Base-by-base conservation (phyloP, 2,888 invertebrate species). In the Leucophenga maculata region DNA sequence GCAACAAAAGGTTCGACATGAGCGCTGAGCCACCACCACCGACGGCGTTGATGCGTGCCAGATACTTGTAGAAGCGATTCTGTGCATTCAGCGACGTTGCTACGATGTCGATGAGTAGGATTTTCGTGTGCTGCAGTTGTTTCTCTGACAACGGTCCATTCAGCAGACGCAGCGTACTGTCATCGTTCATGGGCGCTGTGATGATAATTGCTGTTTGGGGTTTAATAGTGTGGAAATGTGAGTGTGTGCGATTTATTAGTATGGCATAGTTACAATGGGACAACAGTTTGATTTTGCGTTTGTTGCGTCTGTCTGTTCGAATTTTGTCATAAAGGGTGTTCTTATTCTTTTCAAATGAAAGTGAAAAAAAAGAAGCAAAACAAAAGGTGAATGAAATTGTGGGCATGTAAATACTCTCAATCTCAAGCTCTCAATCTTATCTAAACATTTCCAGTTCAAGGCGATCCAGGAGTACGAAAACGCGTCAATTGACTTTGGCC, bases 71-170 rank as follows among this genome's bases (percentile, higher is more conserved):
- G 78, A 89, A 87, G 67, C 82, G 80, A 79, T 86, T 86, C 72
- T 87, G 83, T 46, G 83, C 85, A 79, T 88, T 88, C 64, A 89
- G 86, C 67, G 89, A 87, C 70, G 82, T 84, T 66, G 88, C 88
- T 73, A 86, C 83, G 71, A 88, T 85, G 75, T 89, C 89, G 78
- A 89, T 88, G 71, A 89, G 80, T 60, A 89, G 74, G 4, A 89
- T 82, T 80, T 88, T 89, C 13, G 87, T 86, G 66, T 86, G 76
- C 31, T 76, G 79, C 64, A 64, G 26, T 16, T 22, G n/a, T 48
- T 18, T 20, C 11, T n/a, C 8, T 16, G 16, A 11, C 14, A 2
- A 55, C 3, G 16, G 26, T 14, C 48, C 60, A 68, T 69, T 39
- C 67, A 68, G 44, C 65, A 50, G 46, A 70, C 65, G 11, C 71